These are phyloP conservation scores for Benthosema pterotum DNA, from an alignment of 2,797 vertebrate genomes.

Conservation along the genomic window DNA sequence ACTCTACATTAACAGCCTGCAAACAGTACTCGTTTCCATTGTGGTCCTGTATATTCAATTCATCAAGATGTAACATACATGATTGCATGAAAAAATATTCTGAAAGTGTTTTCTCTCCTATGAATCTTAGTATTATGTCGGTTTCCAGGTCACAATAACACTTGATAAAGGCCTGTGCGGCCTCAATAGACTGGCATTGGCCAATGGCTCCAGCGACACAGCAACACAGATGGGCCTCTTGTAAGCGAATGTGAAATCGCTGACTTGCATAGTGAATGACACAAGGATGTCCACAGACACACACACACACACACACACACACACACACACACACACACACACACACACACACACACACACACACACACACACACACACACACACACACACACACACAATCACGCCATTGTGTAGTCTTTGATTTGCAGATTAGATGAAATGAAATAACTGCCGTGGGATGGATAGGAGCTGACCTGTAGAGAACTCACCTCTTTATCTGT, in stretches of 20 bases:
- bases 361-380: slow-evolving; percentile 4
- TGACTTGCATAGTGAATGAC: slow-evolving; percentile 6
- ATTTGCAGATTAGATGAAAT: slow-evolving; percentile 54
- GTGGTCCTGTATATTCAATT: too few species aligned
- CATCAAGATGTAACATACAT: too few species aligned
- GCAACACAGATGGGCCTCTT: slow-evolving; percentile 38
- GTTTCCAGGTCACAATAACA: slow-evolving; percentile 1
- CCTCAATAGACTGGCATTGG: slow-evolving; percentile 15
- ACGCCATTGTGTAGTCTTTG: slow-evolving; percentile 42
- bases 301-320: not conserved
- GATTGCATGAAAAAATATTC: too few species aligned
- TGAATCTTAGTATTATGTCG: not conserved
- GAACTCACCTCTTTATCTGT: slow-evolving; percentile 31
- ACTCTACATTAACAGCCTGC: too few species aligned
- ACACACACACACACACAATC: slow-evolving; percentile 14
- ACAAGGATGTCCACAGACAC: not conserved
- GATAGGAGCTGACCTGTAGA: slow-evolving; percentile 33
- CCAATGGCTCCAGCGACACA: slow-evolving; percentile 29
- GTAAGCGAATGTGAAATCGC: slow-evolving; percentile 1
- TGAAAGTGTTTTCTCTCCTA: too few species aligned
- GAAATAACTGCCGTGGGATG: slow-evolving; percentile 13
- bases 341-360: not conserved
- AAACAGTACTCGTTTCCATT: too few species aligned
- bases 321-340: not conserved
- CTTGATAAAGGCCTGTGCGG: not conserved